Evolutionary conservation across 2,113 vertebrate genomes (phyloP).

Genomic region (Dolichallabes microphthalmus): DNA sequence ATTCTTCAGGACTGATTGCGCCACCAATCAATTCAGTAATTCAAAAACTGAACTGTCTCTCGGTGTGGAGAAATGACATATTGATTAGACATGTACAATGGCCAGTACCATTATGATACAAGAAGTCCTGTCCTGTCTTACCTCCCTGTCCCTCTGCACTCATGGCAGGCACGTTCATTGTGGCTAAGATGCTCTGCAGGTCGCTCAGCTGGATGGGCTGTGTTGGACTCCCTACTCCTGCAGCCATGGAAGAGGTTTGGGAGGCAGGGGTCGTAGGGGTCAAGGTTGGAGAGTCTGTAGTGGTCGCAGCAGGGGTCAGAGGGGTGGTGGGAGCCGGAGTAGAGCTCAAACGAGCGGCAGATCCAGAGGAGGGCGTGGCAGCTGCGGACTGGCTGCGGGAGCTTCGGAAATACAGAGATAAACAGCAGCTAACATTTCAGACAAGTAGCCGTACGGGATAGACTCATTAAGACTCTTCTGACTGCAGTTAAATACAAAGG

Average conservation of each 20-base stretch:
- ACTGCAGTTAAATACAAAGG: not conserved
- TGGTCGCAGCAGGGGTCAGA: slow-evolving; percentile 66
- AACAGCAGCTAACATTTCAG: not conserved
- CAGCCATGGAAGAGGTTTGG: slow-evolving; percentile 64
- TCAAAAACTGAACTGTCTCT: not conserved
- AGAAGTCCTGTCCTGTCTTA: slow-evolving; percentile 52
- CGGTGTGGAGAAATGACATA: not conserved
- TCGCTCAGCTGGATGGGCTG: slow-evolving; percentile 95
- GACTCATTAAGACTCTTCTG: not conserved
- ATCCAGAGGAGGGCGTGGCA: slow-evolving; percentile 70
- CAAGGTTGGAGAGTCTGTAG: slow-evolving; percentile 62
- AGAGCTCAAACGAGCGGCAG: slow-evolving; percentile 63
- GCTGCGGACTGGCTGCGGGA: slow-evolving; percentile 70
- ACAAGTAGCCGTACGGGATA: not conserved
- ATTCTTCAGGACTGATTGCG: not conserved
- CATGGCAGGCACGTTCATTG: slow-evolving; percentile 88
- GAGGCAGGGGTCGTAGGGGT: slow-evolving; percentile 75
- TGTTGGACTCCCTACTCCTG: slow-evolving; percentile 78
- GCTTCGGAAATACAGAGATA: not conserved
- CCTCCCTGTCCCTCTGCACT: slow-evolving; percentile 78
- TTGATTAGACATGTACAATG: not conserved
- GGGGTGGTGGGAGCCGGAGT: slow-evolving; percentile 70
- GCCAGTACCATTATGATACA: no score
- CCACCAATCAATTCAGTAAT: not conserved
- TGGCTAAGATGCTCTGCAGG: slow-evolving; percentile 94